These are phyloP conservation scores for Pachycephus smyrnensis DNA, from an alignment of 2,888 invertebrate species.

Conservation along the genomic window DNA sequence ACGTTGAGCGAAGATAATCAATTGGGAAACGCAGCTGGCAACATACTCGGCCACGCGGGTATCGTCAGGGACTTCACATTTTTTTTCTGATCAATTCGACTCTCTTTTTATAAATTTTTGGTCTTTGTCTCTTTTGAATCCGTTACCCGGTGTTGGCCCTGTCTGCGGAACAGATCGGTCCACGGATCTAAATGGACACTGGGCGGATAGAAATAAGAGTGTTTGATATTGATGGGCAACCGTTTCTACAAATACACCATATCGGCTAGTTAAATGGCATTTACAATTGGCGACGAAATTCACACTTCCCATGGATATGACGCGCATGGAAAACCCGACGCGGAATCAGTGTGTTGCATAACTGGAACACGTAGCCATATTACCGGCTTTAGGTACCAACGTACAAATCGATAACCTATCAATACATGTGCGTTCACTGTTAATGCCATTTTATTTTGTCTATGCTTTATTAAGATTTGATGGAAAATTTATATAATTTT, in stretches of 20 bases:
- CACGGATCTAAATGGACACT: not conserved
- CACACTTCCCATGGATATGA: not conserved
- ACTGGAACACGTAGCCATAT: not conserved
- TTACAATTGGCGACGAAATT: not conserved
- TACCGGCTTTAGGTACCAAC: not conserved
- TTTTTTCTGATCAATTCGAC: not conserved
- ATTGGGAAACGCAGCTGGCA: not conserved
- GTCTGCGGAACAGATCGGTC: not conserved
- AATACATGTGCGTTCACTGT: not conserved
- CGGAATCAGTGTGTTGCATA: not conserved
- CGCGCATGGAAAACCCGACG: not conserved
- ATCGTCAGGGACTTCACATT: not conserved
- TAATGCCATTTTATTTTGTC: not conserved
- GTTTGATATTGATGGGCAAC: not conserved
- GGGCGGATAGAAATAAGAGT: not conserved
- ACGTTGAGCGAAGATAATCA: not conserved
- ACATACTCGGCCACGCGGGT: not conserved
- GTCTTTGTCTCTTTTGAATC: not conserved
- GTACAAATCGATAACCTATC: not conserved
- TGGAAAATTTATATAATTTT: not conserved
- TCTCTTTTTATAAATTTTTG: not conserved
- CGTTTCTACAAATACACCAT: not conserved
- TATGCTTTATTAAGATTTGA: not conserved
- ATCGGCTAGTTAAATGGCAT: not conserved
- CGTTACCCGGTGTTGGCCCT: not conserved